phyloP scores from a whole-genome alignment of 1,140 invertebrate species.

The Thalassaphorura encarpata region DNA sequence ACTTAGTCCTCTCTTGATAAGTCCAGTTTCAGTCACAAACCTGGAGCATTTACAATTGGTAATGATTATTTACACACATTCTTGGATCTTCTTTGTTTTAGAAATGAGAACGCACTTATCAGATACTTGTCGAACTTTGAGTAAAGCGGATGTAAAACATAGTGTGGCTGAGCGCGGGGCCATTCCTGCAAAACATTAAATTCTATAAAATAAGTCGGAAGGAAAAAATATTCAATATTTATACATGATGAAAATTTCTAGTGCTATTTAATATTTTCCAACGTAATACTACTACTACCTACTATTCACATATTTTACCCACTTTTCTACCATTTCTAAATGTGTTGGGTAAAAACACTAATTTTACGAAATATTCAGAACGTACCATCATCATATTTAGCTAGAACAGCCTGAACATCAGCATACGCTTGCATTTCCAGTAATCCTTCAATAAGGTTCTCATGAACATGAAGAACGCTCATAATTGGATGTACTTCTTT shows the following conservation, averaged over 20 bases:
- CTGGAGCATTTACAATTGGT: slow-evolving; percentile 26
- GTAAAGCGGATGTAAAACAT: slow-evolving; percentile 87
- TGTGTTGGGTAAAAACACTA: no score
- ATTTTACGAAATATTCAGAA: no score
- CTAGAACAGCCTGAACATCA: slow-evolving; percentile 89
- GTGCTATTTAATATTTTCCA: no score
- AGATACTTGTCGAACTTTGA: slow-evolving; percentile 84
- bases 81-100: neutral
- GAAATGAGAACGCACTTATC: slow-evolving; percentile 58
- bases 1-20: slow-evolving; percentile 67
- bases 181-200: no score
- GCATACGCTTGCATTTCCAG: slow-evolving; percentile 94
- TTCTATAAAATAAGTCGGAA: no score
- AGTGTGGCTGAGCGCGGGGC: slow-evolving; percentile 94
- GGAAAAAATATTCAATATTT: no score
- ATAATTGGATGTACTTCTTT: slow-evolving; percentile 96
- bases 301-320: no score
- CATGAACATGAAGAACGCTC: slow-evolving; percentile 91
- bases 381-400: slow-evolving; percentile 95
- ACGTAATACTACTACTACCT: no score
- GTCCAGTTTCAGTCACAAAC: slow-evolving; percentile 40
- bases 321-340: no score
- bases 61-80: neutral
- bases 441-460: slow-evolving; percentile 92
- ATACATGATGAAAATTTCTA: no score